A percentile compares a stretch with the other conserved stretches of the same genome.
Conservation (phyloP, 2,888 invertebrate genomes). For the Rotaria magnacalcarata region DNA sequence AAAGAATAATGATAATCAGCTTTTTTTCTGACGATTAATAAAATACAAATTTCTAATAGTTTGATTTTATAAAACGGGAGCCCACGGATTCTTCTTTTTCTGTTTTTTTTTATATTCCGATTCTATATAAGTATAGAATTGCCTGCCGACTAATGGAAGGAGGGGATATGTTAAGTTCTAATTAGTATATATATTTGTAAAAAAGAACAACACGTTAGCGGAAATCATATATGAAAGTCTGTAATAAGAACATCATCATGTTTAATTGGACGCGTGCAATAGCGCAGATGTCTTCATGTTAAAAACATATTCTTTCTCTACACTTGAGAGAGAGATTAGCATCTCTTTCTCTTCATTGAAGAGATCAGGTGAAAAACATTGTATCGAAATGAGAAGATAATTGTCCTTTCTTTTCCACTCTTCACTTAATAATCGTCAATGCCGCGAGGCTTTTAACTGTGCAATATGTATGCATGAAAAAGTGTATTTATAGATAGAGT, state of each 20-base stretch:
- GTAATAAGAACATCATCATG: constrained; percentile 8
- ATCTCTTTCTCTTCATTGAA: background rate
- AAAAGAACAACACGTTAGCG: constrained; percentile 17
- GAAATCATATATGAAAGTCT: constrained; percentile 10
- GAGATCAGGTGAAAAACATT: constrained; percentile 9
- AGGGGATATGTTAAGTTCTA: constrained; percentile 5
- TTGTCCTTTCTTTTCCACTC: constrained; percentile 14
- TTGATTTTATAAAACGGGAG: too few species aligned
- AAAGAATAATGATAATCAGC: background rate
- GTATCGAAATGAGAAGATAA: constrained; percentile 28
- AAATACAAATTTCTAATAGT: background rate
- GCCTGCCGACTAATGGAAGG: constrained; percentile 18
- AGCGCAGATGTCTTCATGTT: constrained; percentile 14
- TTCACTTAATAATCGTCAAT: constrained; percentile 22
- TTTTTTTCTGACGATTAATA: background rate
- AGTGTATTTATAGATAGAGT: background rate
- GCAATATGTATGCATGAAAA: background rate
- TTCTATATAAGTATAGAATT: background rate
- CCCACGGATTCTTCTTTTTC: too few species aligned
- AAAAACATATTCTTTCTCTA: background rate
- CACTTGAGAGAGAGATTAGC: background rate
- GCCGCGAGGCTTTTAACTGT: constrained; percentile 16
- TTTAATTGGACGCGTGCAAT: constrained; percentile 18
- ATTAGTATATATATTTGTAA: constrained; percentile 5
- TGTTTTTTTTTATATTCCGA: background rate